phyloP scores from a whole-genome alignment of 1,140 invertebrate species.

The Epicauta chinensis region DNA sequence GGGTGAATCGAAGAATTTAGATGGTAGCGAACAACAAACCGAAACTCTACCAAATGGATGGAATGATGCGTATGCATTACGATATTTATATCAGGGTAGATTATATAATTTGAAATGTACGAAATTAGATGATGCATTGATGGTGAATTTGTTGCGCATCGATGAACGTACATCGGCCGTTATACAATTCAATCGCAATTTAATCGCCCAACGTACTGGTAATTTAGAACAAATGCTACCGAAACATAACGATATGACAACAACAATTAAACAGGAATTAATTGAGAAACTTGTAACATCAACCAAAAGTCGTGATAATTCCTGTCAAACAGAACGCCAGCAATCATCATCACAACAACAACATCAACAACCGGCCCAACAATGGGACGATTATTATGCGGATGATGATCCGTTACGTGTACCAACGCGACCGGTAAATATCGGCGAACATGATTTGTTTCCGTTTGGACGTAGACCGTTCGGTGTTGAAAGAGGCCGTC shows the following conservation, averaged over 20 bases:
- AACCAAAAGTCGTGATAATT: constrained; percentile 24
- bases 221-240: constrained; percentile 46
- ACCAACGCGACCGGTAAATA: constrained; percentile 36
- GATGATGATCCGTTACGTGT: constrained; percentile 6
- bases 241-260: constrained; percentile 45
- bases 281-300: constrained; percentile 45
- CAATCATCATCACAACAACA: background rate
- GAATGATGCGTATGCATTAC: constrained; percentile 59
- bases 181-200: constrained; percentile 33
- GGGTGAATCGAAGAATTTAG: constrained; percentile 60
- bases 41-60: constrained; percentile 64
- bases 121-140: constrained; percentile 34
- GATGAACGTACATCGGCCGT: constrained; percentile 38
- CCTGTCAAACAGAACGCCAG: constrained; percentile 26
- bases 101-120: constrained; percentile 62
- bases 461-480: constrained; percentile 51
- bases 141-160: constrained; percentile 38
- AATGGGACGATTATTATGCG: too few relatives aligned
- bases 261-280: constrained; percentile 47
- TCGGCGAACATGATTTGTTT: constrained; percentile 68
- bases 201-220: constrained; percentile 31
- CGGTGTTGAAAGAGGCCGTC: constrained; percentile 31
- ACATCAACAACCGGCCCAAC: too few relatives aligned
- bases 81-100: constrained; percentile 58
- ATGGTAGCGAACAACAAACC: constrained; percentile 53